phyloP scores from a whole-genome alignment of 2,888 invertebrate species.

The Ernsta delagoae region DNA sequence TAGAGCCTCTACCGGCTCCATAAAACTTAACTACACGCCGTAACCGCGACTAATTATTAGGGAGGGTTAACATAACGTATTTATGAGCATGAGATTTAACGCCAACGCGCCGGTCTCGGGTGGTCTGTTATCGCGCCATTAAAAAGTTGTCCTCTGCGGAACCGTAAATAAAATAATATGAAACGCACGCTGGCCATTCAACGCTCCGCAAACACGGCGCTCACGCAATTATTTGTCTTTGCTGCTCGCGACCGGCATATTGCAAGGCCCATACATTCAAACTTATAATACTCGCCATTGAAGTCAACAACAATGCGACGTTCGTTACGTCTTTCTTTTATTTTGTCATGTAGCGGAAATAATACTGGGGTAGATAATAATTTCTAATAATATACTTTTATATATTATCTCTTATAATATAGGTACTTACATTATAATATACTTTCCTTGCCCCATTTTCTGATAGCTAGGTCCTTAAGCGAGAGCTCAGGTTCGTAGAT shows the following conservation, averaged over 20 bases:
- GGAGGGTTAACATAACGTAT: slow-evolving; percentile 84
- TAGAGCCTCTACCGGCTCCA: slow-evolving; percentile 66
- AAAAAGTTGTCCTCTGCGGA: slow-evolving; percentile 82
- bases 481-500: not conserved
- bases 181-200: slow-evolving; percentile 53
- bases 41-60: slow-evolving; percentile 84
- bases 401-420: too few relatives aligned
- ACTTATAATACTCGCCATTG: not conserved
- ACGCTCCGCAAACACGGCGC: slow-evolving; percentile 38
- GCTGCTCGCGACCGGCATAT: not conserved
- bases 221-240: slow-evolving; percentile 37
- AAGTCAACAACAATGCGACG: not conserved
- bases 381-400: too few relatives aligned
- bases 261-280: not conserved
- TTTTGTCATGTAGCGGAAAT: too few relatives aligned
- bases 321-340: too few relatives aligned
- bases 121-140: slow-evolving; percentile 83
- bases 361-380: too few relatives aligned
- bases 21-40: slow-evolving; percentile 82
- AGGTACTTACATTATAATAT: not conserved
- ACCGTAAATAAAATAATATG: slow-evolving; percentile 79
- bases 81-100: slow-evolving; percentile 83
- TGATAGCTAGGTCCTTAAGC: not conserved
- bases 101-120: slow-evolving; percentile 73
- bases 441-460: too few relatives aligned